Evolutionary conservation across 2,113 vertebrate species (phyloP).

Genomic region (Polyodon spathula): DNA sequence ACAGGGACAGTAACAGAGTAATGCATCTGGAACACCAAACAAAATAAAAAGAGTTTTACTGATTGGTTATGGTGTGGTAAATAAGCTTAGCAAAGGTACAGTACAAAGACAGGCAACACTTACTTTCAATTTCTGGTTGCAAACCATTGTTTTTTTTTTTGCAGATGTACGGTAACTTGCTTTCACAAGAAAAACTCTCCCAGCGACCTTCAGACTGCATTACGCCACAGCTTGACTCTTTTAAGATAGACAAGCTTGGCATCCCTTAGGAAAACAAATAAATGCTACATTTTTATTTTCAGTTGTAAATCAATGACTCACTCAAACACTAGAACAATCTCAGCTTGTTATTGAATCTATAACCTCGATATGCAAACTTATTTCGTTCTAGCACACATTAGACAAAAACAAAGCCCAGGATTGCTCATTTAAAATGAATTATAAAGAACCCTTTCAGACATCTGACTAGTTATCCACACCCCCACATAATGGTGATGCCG

Average conservation of each 20-base stretch:
- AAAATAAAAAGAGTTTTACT: no score
- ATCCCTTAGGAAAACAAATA: conserved; percentile 64
- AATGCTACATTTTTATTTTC: no score
- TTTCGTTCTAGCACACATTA: no score
- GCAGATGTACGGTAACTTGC: conserved; percentile 75
- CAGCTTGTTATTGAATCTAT: neutral
- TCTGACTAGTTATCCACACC: neutral
- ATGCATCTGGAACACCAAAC: neutral
- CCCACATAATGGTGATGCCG: neutral
- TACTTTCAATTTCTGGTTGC: conserved; percentile 45
- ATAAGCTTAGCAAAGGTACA: no score
- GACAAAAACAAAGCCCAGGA: neutral
- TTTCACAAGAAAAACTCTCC: conserved; percentile 57
- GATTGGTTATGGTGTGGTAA: no score
- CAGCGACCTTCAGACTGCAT: conserved; percentile 61
- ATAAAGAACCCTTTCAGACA: conserved; percentile 10
- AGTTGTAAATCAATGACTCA: no score
- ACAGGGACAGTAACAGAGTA: neutral
- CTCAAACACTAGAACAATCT: neutral
- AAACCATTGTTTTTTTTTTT: conserved; percentile 52
- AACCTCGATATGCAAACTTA: no score
- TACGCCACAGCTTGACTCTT: conserved; percentile 66
- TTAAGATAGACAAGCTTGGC: conserved; percentile 35
- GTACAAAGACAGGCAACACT: conserved; percentile 10
- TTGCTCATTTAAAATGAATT: neutral